Percentiles rank a stretch among this genome's conserved stretches.
Conservation (phyloP, 64 coral and sea anemone species). For the Acropora yongei region DNA sequence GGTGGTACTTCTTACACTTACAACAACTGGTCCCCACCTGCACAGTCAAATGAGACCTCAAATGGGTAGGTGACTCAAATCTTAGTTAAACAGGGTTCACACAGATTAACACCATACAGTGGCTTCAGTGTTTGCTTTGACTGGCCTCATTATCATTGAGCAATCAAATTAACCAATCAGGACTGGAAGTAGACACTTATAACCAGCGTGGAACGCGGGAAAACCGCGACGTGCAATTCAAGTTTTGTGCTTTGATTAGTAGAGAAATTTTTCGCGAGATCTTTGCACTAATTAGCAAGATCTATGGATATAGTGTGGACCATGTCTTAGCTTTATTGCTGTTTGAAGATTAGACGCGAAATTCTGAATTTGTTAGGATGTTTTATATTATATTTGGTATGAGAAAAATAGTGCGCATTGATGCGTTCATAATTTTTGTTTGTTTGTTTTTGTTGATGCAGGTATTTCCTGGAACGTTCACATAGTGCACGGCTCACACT, state of each 20-base stretch:
- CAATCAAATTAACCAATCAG: background rate
- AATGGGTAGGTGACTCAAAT: slow-evolving; percentile 76
- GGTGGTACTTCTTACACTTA: slow-evolving; percentile 89
- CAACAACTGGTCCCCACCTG: slow-evolving; percentile 98
- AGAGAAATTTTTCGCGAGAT: background rate
- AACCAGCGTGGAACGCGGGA: background rate
- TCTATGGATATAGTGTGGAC: no score
- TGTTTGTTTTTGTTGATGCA: slow-evolving; percentile 4
- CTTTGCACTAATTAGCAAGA: background rate
- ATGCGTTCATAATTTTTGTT: background rate
- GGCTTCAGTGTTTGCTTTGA: no score
- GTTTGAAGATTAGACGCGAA: no score
- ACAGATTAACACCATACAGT: no score
- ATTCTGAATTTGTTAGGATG: no score
- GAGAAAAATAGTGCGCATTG: no score
- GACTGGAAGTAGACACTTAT: background rate
- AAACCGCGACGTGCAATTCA: background rate
- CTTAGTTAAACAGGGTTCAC: no score
- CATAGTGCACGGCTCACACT: slow-evolving; percentile 97
- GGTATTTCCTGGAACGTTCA: slow-evolving; percentile 97
- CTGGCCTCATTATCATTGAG: no score
- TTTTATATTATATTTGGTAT: no score
- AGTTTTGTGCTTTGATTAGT: background rate
- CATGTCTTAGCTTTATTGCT: no score
- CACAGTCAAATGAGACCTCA: slow-evolving; percentile 98